A percentile compares a stretch with the other conserved stretches of the same genome.
Evolutionary conservation across 2,888 invertebrate species (phyloP).

Genomic region (Acanthoscelides obtectus): DNA sequence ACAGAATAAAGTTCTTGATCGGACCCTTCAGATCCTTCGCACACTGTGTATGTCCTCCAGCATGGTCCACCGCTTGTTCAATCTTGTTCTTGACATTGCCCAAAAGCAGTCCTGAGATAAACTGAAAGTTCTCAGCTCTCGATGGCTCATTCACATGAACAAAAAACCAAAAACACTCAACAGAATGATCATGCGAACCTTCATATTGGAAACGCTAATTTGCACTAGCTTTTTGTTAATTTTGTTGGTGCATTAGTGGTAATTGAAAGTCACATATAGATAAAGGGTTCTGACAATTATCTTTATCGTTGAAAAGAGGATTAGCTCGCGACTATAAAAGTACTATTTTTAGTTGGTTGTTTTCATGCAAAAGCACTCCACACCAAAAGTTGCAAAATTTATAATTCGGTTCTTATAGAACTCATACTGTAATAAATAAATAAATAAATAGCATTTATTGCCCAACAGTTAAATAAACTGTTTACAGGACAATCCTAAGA

Average conservation of each 20-base stretch:
- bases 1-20: slow-evolving; percentile 17
- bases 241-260: background rate
- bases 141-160: background rate
- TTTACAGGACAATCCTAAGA: too few relatives aligned
- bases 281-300: background rate
- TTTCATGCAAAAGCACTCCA: too few relatives aligned
- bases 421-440: too few relatives aligned
- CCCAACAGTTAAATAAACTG: too few relatives aligned
- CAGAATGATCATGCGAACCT: background rate
- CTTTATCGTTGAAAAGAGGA: background rate
- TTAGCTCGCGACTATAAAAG: background rate
- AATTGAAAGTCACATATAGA: background rate
- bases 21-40: slow-evolving; percentile 23
- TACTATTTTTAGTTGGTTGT: background rate
- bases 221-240: background rate
- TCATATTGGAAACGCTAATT: background rate
- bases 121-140: background rate
- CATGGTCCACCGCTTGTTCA: slow-evolving; percentile 19
- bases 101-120: background rate
- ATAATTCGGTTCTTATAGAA: too few relatives aligned
- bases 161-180: background rate
- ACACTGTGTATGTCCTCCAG: slow-evolving; percentile 24
- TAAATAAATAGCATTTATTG: too few relatives aligned
- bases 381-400: too few relatives aligned
- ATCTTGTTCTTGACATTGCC: slow-evolving; percentile 9